A percentile compares a stretch with the other conserved stretches of the same genome.
These are phyloP conservation scores for Nephotettix cincticeps DNA, from an alignment of 1,140 invertebrate genomes.

Conservation along the genomic window DNA sequence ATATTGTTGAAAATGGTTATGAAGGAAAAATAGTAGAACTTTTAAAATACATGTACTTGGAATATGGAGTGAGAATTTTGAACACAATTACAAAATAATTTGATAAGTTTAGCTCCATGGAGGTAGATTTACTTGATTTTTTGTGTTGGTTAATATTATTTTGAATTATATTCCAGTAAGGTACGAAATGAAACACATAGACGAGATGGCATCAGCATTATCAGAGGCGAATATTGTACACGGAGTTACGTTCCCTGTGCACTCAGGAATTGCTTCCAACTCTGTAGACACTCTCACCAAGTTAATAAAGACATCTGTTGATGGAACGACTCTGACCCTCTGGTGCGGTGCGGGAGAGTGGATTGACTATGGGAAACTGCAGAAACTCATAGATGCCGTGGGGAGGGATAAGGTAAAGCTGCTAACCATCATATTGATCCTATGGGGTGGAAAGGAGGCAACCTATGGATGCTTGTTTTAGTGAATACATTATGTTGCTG, in stretches of 20 bases:
- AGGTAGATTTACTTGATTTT: no score
- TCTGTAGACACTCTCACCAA: constrained; percentile 57
- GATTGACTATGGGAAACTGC: not conserved
- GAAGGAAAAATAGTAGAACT: no score
- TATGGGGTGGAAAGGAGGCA: no score
- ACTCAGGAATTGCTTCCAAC: constrained; percentile 68
- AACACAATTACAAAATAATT: no score
- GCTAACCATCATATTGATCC: no score
- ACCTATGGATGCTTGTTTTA: no score
- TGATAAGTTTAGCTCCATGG: no score
- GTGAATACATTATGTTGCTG: no score
- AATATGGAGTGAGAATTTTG: no score
- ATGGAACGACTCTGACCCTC: not conserved
- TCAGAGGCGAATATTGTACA: constrained; percentile 57
- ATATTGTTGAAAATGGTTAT: no score
- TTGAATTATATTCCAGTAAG: constrained; percentile 46
- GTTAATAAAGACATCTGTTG: constrained; percentile 40
- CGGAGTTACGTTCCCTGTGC: constrained; percentile 78
- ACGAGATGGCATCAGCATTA: constrained; percentile 69
- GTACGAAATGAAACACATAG: constrained; percentile 68
- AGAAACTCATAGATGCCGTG: not conserved
- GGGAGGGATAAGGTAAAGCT: not conserved
- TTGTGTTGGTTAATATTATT: no score
- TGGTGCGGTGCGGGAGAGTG: not conserved
- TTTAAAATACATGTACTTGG: no score